Base-by-base conservation (phyloP, 2,888 invertebrate species). In the Lasioglossum leucozonium region DNA sequence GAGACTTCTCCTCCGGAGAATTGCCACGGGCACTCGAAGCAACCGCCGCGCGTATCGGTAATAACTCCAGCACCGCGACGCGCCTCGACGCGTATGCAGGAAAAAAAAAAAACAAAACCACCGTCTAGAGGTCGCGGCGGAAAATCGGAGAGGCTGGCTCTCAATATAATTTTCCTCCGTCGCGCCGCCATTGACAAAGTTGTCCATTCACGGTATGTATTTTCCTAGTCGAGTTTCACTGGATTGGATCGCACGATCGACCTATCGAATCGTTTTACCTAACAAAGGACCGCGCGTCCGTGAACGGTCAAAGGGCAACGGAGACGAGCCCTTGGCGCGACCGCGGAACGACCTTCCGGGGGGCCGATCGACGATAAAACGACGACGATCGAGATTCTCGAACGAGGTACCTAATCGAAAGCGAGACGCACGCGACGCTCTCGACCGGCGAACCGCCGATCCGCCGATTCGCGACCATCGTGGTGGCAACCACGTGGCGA, bases 401-500 rank as follows among this genome's bases (percentile, higher is more conserved):
- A n/a, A n/a, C n/a, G n/a, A n/a, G n/a, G n/a, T n/a, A n/a, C n/a
- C n/a, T n/a, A n/a, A 51, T 51, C 5, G 58, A 16, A 5, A 13
- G 26, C 26, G 58, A 58, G 2, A 26, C n/a, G 11, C n/a, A n/a
- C n/a, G n/a, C n/a, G n/a, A n/a, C n/a, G n/a, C n/a, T n/a, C n/a
- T 4, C 58, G 58, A 30, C 26, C 58, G 5, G 26, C 1, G 62
- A 62, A 62, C 2, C 30, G 30, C 30, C 62, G 26, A 62, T 16
- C 16, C 2, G 13, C 13, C 62, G 62, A 62, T 30, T 16, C 62
- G 62, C 62, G 62, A 62, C 30, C 62, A 30, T n/a, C 74, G 58
- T 72, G 37, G 58, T 72, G 37, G 72, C 81, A 90, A 94, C 93
- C 94, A 94, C 94, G 94, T 94, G 94, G 94, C 92, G 92, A 94